Base-by-base conservation (phyloP, 2,113 vertebrate genomes). In the Phalacrocorax pelagicus region DNA sequence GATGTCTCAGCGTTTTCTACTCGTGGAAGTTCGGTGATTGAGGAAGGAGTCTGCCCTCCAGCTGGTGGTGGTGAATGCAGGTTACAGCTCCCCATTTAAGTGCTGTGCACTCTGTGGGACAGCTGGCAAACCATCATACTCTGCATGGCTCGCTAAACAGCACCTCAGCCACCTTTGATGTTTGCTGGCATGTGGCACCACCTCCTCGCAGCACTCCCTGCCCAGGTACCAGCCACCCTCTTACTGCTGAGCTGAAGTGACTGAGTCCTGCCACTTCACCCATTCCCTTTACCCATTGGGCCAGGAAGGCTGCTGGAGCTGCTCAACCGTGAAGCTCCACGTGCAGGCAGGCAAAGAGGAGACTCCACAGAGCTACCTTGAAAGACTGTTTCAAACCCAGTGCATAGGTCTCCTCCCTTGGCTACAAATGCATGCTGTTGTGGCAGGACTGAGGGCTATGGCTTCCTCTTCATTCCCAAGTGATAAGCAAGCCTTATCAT, bases 111-210 rank as follows among this genome's bases (percentile, higher is more conserved):
- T 38, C 69, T 77, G 51, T 71, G 61, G 42, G 62, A 52, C 74
- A 27, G 38, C 52, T 47, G 61, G 40, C 49, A 52, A 80, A 30
- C 49, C 2, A 0, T 4, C 0, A 0, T 29, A 29, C 36, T 77
- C 58, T 36, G 9, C 1, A 1, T 36, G 52, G 18, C 40, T 80
- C 22, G 30, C 42, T 11, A n/a, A 58, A 29, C 17, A 29, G 70
- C 11, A 2, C 40, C 47, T 52, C 57, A 63, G 11, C 10, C 52
- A 26, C 16, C 32, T 46, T 14, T 62, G 42, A 36, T 21, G 10
- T 40, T 34, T 1, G 5, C 62, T 88, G 79, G 52, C 18, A 34
- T 0, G 0, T 72, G 62, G 49, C 36, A 86, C 18, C 30, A 42
- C 11, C 18, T 32, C 22, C 51, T 81, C 65, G 30, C 21, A 40